These are phyloP conservation scores for Diploptera punctata DNA, from an alignment of 2,888 invertebrate genomes.

Conservation along the genomic window DNA sequence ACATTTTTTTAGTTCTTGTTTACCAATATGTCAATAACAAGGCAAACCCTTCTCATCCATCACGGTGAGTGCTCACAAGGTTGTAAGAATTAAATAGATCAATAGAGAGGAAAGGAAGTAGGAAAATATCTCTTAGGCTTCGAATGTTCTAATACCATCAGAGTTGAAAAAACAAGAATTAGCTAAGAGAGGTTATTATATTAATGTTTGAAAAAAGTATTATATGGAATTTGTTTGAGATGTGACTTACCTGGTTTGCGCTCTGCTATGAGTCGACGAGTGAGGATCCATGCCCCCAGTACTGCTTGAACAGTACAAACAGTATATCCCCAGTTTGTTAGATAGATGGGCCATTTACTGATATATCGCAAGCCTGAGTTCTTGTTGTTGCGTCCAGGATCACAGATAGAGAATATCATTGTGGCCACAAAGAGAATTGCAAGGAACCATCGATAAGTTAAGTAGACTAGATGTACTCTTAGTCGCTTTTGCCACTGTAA, in stretches of 20 bases:
- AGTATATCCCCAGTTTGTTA: constrained; percentile 75
- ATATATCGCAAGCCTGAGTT: constrained; percentile 46
- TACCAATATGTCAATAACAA: no score
- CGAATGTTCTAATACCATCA: no score
- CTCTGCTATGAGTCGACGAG: constrained; percentile 44
- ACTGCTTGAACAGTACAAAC: constrained; percentile 65
- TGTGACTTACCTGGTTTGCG: constrained; percentile 30
- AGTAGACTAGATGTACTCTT: constrained; percentile 56
- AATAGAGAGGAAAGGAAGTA: no score
- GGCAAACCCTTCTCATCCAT: no score
- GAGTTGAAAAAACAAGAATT: no score
- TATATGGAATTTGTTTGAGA: no score
- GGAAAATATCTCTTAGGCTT: no score
- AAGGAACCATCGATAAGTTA: constrained; percentile 65
- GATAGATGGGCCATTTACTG: constrained; percentile 71
- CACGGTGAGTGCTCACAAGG: no score
- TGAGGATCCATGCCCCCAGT: constrained; percentile 61
- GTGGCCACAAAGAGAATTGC: constrained; percentile 57
- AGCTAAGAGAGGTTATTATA: no score
- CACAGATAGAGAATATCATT: constrained; percentile 55
- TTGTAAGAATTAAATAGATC: no score
- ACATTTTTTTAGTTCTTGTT: no score
- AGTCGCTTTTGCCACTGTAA: constrained; percentile 66
- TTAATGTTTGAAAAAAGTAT: no score
- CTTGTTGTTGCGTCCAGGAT: constrained; percentile 54